Evolutionary conservation across 2,888 invertebrate genomes (phyloP), one percentile per base, ranked within the genome.

Genomic region (Dryocosmus kuriphilus): DNA sequence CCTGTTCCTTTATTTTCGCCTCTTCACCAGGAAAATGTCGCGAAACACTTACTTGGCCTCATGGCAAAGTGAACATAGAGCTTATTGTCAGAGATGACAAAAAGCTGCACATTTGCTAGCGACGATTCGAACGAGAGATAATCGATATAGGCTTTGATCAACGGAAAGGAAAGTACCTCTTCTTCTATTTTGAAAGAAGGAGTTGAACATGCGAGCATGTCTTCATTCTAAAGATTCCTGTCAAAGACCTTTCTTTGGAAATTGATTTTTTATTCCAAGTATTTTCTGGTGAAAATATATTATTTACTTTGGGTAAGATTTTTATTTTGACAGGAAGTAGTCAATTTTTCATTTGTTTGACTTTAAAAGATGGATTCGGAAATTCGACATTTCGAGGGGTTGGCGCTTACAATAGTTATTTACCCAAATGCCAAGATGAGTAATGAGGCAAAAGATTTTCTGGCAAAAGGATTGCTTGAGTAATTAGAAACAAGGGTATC

Each of bases 61-160:
- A 77, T 77, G 80, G 81, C 79, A 71, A 79, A 79, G 75, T 77
- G 77, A 79, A 75, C 79, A 79, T 74, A 62, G 77, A 65, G 67
- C 73, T 65, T 61, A 63, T 76, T 32, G 65, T 76, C 32, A 35
- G 14, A 16, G 55, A 60, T 76, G 76, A 82, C 77, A 76, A 85
- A 85, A 85, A 83, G 85, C 80, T 81, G 82, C 80, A 83, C 85
- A 85, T 85, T 86, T 85, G 85, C 83, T 83, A 82, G 80, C 83
- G 83, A 84, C 81, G 84, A 86, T 85, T 81, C 77, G 76, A 78
- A 76, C 76, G 76, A 30, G 76, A 85, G 85, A 85, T 85, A 86
- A 81, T 74, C 71, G 71, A 71, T 30, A 51, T 46, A n/a, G n/a
- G 46, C 30, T 71, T 51, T 51, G 71, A 71, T 51, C 51, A 30